Conservation (phyloP, 2,113 vertebrate species). For the Dromiciops gliroides region DNA sequence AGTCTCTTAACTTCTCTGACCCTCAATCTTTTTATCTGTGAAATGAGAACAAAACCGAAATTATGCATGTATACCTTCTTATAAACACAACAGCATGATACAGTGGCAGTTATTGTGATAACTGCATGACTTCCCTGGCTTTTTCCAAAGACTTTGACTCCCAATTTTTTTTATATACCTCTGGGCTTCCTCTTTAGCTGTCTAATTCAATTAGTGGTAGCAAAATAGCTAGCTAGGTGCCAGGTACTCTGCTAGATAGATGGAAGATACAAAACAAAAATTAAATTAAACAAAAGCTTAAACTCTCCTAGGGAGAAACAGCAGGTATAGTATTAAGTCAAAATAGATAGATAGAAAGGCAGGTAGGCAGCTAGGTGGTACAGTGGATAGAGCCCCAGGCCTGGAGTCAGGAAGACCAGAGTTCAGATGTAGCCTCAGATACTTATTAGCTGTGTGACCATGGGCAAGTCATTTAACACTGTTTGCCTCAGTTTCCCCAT, state of each 20-base stretch:
- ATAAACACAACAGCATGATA: background rate
- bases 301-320: background rate
- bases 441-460: too few species aligned
- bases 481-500: too few species aligned
- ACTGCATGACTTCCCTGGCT: background rate
- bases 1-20: background rate
- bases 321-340: background rate
- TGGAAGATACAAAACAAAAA: background rate
- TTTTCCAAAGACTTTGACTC: background rate
- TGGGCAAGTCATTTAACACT: too few species aligned
- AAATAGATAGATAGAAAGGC: too few species aligned
- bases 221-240: too few species aligned
- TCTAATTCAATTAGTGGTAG: background rate
- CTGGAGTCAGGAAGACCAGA: too few species aligned
- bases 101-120: background rate
- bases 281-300: background rate
- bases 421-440: too few species aligned
- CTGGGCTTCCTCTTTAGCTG: background rate
- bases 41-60: background rate
- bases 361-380: too few species aligned
- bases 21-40: background rate
- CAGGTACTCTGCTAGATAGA: background rate
- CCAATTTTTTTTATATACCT: fast-evolving
- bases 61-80: background rate
- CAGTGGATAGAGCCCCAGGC: too few species aligned